phyloP scores from a whole-genome alignment of 2,113 vertebrate species.

The Eubucco bourcierii region DNA sequence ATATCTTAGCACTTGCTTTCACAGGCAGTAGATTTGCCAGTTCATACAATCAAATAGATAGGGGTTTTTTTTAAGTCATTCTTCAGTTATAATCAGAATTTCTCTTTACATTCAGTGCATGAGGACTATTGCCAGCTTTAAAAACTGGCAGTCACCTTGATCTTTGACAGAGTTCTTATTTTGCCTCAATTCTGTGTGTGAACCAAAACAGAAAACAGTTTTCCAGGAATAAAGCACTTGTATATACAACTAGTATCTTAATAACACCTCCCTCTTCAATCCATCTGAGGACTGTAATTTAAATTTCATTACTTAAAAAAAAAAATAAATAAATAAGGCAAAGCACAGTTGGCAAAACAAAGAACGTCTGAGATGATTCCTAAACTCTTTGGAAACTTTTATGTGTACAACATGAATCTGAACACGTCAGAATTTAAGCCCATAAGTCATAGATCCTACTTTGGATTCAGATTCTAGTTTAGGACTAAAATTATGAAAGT shows the following conservation, averaged over 20 bases:
- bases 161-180: neutral
- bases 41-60: neutral
- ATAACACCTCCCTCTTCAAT: neutral
- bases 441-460: neutral
- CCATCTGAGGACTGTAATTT: neutral
- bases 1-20: neutral
- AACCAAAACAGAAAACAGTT: neutral
- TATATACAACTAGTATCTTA: neutral
- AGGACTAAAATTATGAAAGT: conserved; percentile 67
- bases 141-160: neutral
- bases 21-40: neutral
- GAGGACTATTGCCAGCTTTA: neutral
- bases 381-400: neutral
- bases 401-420: neutral
- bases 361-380: neutral
- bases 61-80: neutral
- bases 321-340: neutral
- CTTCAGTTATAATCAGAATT: neutral
- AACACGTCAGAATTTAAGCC: conserved; percentile 5
- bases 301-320: neutral
- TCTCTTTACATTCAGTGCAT: neutral
- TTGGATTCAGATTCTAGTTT: conserved; percentile 63
- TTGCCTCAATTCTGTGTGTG: neutral
- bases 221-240: neutral
- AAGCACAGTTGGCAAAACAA: neutral